A percentile compares a stretch with the other conserved stretches of the same genome.
These are phyloP conservation scores for Heliothis subflexa DNA, from an alignment of 1,140 invertebrate species.

Conservation along the genomic window DNA sequence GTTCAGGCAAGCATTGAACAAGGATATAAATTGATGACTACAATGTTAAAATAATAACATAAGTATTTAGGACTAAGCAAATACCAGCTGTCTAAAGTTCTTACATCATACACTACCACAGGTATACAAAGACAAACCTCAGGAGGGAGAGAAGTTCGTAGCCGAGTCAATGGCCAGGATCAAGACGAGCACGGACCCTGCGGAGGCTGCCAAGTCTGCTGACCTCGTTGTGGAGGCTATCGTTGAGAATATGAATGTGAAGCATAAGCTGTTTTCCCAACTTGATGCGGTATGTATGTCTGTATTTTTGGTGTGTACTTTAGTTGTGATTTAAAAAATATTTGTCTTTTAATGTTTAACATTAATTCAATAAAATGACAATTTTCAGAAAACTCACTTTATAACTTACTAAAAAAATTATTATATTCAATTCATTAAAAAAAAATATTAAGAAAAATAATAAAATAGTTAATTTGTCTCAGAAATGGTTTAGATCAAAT, in stretches of 20 bases:
- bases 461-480: background rate
- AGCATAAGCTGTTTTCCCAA: slow-evolving; percentile 92
- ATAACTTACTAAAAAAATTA: too few relatives aligned
- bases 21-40: too few relatives aligned
- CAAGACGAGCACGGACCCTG: slow-evolving; percentile 87
- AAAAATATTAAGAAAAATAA: too few relatives aligned
- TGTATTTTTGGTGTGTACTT: background rate
- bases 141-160: slow-evolving; percentile 90
- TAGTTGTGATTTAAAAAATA: background rate
- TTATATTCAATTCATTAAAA: too few relatives aligned
- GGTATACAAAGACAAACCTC: slow-evolving; percentile 89
- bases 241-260: slow-evolving; percentile 93
- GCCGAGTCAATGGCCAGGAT: slow-evolving; percentile 88
- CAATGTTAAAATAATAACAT: too few relatives aligned
- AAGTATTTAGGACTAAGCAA: too few relatives aligned
- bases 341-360: background rate
- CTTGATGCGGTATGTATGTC: slow-evolving; percentile 86
- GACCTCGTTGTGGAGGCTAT: slow-evolving; percentile 96
- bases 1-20: too few relatives aligned
- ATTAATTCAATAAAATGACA: too few relatives aligned
- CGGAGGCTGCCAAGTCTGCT: slow-evolving; percentile 87
- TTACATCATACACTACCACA: too few relatives aligned
- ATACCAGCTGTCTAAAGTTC: too few relatives aligned
- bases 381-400: too few relatives aligned
- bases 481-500: too few relatives aligned